These are phyloP conservation scores for Calliopsis andreniformis DNA, from an alignment of 1,140 invertebrate species.

Conservation along the genomic window DNA sequence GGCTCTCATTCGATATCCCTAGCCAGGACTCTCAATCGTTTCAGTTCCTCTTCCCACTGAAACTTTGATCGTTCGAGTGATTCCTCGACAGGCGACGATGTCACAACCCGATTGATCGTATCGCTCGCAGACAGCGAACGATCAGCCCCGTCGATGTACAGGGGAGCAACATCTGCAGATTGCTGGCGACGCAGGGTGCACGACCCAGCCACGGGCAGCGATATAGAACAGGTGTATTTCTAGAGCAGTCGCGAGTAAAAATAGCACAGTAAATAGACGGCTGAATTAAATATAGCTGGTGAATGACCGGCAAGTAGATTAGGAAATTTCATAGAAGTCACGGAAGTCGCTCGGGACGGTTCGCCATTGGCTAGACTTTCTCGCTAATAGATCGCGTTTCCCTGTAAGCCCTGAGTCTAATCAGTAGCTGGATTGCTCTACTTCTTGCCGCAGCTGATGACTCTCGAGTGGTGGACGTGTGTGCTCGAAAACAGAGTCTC, in stretches of 20 bases:
- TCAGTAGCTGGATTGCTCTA: background rate
- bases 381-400: background rate
- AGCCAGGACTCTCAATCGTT: too few species aligned
- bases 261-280: conserved; percentile 74
- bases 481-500: too few species aligned
- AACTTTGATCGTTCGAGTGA: background rate
- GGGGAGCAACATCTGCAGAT: conserved; percentile 33
- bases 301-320: conserved; percentile 73
- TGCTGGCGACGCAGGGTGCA: conserved; percentile 55
- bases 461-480: too few species aligned
- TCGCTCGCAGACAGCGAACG: background rate
- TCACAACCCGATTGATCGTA: background rate
- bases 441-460: background rate
- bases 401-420: background rate
- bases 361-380: background rate
- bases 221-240: conserved; percentile 71
- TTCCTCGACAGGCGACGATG: background rate
- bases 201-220: conserved; percentile 55
- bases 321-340: conserved; percentile 70
- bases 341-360: conserved; percentile 19
- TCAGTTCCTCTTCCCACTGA: too few species aligned
- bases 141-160: conserved; percentile 1
- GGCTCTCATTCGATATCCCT: too few species aligned
- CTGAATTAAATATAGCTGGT: conserved; percentile 77
- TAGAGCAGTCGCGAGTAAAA: conserved; percentile 75